A percentile compares a stretch with the other conserved stretches of the same genome.
Conservation (phyloP, 1,140 invertebrate species). For the Drosophila ercepeae region DNA sequence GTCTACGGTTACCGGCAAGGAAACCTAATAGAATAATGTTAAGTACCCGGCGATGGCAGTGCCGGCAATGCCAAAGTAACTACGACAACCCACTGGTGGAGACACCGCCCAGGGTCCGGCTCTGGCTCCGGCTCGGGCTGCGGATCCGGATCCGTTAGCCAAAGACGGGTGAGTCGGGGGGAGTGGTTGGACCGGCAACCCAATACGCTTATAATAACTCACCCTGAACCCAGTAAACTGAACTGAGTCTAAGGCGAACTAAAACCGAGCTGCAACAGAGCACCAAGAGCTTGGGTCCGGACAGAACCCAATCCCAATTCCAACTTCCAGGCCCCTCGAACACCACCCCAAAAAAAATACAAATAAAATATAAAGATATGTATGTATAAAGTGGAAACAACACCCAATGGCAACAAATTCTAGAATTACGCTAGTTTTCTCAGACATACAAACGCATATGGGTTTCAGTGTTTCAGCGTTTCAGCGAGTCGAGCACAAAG, state of each 20-base stretch:
- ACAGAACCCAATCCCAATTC: constrained; percentile 49
- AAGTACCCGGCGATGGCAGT: constrained; percentile 57
- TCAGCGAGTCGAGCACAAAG: constrained; percentile 58
- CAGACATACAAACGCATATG: constrained; percentile 35
- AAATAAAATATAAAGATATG: constrained; percentile 1
- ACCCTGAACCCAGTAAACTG: constrained; percentile 79
- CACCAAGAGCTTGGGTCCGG: constrained; percentile 39
- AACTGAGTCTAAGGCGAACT: constrained; percentile 73
- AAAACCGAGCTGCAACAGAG: constrained; percentile 68
- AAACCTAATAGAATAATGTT: constrained; percentile 82
- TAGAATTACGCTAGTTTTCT: constrained; percentile 82
- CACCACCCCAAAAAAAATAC: constrained; percentile 56
- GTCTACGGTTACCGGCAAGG: constrained; percentile 66
- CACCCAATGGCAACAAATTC: constrained; percentile 68
- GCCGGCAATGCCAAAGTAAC: constrained; percentile 56
- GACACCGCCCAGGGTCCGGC: constrained; percentile 6
- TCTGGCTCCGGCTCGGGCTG: background rate
- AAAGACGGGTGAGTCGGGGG: background rate
- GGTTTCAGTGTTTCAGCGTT: constrained; percentile 27
- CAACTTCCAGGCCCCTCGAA: constrained; percentile 30
- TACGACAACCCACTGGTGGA: constrained; percentile 54
- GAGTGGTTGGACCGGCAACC: constrained; percentile 34
- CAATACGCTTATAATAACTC: constrained; percentile 82
- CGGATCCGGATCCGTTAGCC: background rate
- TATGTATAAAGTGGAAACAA: constrained; percentile 34